These are phyloP conservation scores for Drosophila repletoides DNA, from an alignment of 1,140 invertebrate species.

Conservation along the genomic window DNA sequence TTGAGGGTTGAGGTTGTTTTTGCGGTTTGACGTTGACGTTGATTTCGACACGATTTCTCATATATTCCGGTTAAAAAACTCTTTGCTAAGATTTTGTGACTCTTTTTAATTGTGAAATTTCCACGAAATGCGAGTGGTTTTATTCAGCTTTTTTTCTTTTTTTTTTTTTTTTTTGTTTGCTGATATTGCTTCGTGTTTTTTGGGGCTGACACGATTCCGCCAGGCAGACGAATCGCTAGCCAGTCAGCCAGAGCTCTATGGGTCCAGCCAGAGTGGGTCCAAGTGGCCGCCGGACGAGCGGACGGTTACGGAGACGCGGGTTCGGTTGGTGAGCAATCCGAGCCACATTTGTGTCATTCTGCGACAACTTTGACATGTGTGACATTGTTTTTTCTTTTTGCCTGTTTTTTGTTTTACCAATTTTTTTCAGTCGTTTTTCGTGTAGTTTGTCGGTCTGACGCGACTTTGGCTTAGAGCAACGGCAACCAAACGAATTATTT, in stretches of 20 bases:
- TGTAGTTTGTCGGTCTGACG: constrained; percentile 57
- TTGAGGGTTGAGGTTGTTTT: constrained; percentile 25
- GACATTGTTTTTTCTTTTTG: constrained; percentile 71
- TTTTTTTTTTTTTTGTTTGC: constrained; percentile 66
- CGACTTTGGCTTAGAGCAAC: constrained; percentile 57
- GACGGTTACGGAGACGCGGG: constrained; percentile 6
- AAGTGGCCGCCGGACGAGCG: constrained; percentile 3
- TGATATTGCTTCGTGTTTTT: constrained; percentile 61
- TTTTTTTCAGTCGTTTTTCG: constrained; percentile 74
- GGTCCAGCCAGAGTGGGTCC: constrained; percentile 31
- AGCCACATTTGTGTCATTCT: constrained; percentile 79
- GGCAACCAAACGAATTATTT: constrained; percentile 66
- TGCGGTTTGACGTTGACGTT: constrained; percentile 40
- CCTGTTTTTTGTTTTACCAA: constrained; percentile 46
- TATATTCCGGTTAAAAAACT: constrained; percentile 76
- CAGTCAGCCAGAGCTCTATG: background rate
- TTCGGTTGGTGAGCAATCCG: constrained; percentile 69
- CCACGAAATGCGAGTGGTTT: constrained; percentile 68
- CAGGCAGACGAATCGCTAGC: constrained; percentile 11
- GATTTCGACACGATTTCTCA: constrained; percentile 60
- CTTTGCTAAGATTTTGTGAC: constrained; percentile 69
- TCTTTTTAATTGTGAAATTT: constrained; percentile 77
- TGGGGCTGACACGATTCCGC: constrained; percentile 67
- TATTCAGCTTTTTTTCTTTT: constrained; percentile 53
- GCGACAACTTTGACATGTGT: constrained; percentile 81